phyloP scores from a whole-genome alignment of 1,140 invertebrate species.

The Argopecten irradians region DNA sequence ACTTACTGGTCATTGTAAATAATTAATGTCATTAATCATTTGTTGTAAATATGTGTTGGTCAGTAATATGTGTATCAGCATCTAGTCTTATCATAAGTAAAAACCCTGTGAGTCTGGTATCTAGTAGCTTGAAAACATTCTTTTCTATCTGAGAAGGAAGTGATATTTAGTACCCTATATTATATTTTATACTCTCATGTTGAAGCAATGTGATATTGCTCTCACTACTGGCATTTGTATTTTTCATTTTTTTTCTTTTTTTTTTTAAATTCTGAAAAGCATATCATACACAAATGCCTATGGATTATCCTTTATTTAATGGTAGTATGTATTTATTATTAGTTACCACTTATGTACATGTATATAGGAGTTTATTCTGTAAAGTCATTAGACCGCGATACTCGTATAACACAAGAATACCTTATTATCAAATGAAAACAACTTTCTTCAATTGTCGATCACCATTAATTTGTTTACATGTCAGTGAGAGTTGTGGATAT shows the following conservation, averaged over 20 bases:
- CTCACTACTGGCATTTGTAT: background rate
- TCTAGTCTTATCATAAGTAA: background rate
- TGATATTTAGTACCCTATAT: background rate
- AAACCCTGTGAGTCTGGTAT: background rate
- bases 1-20: background rate
- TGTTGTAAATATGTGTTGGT: background rate
- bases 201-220: background rate
- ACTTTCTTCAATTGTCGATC: background rate
- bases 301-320: background rate
- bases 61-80: background rate
- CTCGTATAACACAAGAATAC: no score
- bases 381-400: no score
- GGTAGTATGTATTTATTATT: background rate
- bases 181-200: background rate
- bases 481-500: background rate
- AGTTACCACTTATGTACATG: background rate
- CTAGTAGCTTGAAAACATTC: background rate
- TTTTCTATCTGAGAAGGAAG: background rate
- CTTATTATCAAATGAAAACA: no score
- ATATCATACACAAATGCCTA: no score
- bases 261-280: background rate
- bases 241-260: no score
- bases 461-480: background rate
- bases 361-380: background rate
- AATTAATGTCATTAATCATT: background rate